Evolutionary conservation across 2,797 vertebrate genomes (phyloP).

Genomic region (Malurus splendens): DNA sequence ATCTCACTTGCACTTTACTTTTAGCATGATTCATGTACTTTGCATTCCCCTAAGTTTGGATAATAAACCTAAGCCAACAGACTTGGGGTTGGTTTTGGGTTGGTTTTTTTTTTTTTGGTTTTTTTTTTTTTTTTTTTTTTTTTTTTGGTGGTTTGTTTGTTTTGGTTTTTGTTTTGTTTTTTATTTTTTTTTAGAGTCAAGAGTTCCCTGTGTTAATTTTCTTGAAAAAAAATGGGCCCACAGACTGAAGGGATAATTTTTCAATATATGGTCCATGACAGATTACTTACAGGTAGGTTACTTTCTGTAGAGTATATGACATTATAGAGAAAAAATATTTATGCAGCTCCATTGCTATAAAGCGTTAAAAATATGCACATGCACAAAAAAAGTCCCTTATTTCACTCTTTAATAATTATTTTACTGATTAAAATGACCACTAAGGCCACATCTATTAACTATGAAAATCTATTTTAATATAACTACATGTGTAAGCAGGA

Average conservation of each 20-base stretch:
- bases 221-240: background rate
- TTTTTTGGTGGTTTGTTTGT: background rate
- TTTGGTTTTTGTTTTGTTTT: background rate
- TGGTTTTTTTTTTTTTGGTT: background rate
- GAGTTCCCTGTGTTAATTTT: background rate
- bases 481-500: background rate
- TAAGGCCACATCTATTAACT: background rate
- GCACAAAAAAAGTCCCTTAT: background rate
- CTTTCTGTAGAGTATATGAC: background rate
- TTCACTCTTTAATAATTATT: background rate
- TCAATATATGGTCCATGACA: background rate
- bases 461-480: background rate
- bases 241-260: background rate
- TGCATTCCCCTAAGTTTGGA: background rate
- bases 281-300: background rate
- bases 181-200: background rate
- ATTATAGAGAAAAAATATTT: background rate
- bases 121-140: background rate
- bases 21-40: background rate
- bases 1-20: background rate
- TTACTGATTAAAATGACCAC: background rate
- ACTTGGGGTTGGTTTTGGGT: rapidly evolving
- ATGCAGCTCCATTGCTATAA: rapidly evolving
- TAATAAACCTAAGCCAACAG: background rate
- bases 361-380: rapidly evolving